Evolutionary conservation across 2,888 invertebrate genomes (phyloP), one percentile per base, ranked within the genome.

Genomic region (Calliphora vomitoria): DNA sequence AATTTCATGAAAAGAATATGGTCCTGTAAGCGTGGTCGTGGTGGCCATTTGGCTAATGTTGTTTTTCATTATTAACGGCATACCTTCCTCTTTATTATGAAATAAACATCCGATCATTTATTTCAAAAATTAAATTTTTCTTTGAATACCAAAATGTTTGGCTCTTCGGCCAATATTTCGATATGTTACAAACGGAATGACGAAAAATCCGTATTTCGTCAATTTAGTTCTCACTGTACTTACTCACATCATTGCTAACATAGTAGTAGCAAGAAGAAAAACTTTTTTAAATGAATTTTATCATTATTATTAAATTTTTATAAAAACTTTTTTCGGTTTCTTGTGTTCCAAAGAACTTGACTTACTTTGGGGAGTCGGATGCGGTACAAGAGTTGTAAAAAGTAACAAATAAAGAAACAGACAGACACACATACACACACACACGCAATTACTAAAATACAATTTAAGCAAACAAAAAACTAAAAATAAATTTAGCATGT

Each of bases 241-340:
- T 15, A 20, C 18, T 6, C 11, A 18, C 18, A 64, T 18, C 31
- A 58, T 74, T 74, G 8, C 47, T 13, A 31, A 15, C 15, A 35
- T 13, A 13, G n/a, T 25, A 31, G 41, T 38, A 38, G 50, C 6
- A 41, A 25, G 11, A 66, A 3, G 53, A n/a, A 66, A 74, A 82
- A 72, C 20, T 60, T 71, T 71, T 80, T 80, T 75, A 47, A 69
- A 62, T 69, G 58, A 79, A 86, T 82, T 86, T 74, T 74, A 66
- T 82, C 69, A 79, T 79, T 75, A 71, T 82, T 75, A 86, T 82
- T 79, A 69, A 86, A 82, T 79, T 79, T 82, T 8, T 69, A 8
- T 11, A 25, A 79, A 82, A 82, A 35, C n/a, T 82, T 68, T 76
- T 53, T 18, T 58, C 11, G 6, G 41, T 31, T 72, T 53, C 38